Evolutionary conservation across 1,140 invertebrate species (phyloP), one percentile per base, ranked within the genome.

Genomic region (Vollenhovia emeryi): DNA sequence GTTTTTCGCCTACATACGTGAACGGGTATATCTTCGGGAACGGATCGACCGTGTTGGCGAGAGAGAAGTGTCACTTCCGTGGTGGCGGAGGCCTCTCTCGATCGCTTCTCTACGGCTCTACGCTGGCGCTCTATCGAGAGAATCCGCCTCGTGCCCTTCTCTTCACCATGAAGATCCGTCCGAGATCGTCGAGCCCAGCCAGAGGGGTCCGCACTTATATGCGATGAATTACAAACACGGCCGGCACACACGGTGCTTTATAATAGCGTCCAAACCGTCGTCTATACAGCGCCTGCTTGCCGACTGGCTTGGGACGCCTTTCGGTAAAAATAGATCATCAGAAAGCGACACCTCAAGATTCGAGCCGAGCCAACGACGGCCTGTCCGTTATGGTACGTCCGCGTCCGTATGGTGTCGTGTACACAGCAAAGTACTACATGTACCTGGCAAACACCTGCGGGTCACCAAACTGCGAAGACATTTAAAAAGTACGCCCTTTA

Each of bases 321-420:
- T 87, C 78, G 89, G 83, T 92, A 93, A 92, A 93, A 93, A 93
- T 93, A 93, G 93, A 93, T 76, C 84, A 93, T 92, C 92, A 90
- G 91, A 92, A 93, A 92, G 92, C 93, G 93, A 93, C 92, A 93
- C 92, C 92, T 93, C 87, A 92, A 89, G 79, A 90, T 74, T 86
- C 83, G 88, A 43, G 13, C 11, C 13, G 78, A 55, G 78, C 66
- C 60, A 40, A 68, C 79, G 68, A 40, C 48, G 71, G 52, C 30
- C 30, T 68, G 76, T 79, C 45, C 33, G 21, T 68, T 60, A 52
- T 33, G 60, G 33, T 50, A 86, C 50, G 64, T 66, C 71, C 50
- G 36, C 50, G 64, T 66, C 71, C 50, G 36, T 73, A 48, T n/a
- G 50, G 45, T 69, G 30, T 52, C 64, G 13, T 52, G n/a, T 30